A percentile compares a stretch with the other conserved stretches of the same genome.
phyloP scores from a whole-genome alignment of 2,113 vertebrate species.

The Pogonocichla stellata region DNA sequence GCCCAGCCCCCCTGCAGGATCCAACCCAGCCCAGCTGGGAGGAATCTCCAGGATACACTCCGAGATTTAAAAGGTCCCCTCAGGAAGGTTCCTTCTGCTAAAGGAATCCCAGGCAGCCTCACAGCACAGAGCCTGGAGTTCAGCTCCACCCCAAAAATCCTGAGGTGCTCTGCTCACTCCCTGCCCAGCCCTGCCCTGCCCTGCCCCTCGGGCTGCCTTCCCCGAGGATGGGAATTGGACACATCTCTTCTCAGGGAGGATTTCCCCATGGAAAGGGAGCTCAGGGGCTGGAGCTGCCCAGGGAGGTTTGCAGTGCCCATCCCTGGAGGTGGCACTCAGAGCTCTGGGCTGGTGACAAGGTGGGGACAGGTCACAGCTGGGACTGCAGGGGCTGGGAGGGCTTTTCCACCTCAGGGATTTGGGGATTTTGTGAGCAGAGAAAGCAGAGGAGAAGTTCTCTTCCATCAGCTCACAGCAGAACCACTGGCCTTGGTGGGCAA shows the following conservation, averaged over 20 bases:
- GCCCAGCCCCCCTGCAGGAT: neutral
- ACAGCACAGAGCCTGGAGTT: neutral
- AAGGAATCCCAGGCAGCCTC: neutral
- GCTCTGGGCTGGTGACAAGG: too few species aligned
- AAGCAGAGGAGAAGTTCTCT: neutral
- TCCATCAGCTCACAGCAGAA: neutral
- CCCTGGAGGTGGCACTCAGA: too few species aligned
- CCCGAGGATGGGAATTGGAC: neutral
- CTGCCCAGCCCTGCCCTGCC: neutral
- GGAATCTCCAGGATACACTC: neutral
- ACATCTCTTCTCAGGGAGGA: neutral
- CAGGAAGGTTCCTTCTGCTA: too few species aligned
- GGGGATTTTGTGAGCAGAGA: accelerated
- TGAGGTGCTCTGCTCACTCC: neutral
- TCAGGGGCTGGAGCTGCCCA: too few species aligned
- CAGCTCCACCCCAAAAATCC: neutral
- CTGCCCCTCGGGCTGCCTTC: too few species aligned
- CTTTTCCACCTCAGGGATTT: neutral
- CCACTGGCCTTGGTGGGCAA: neutral
- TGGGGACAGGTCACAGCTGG: too few species aligned
- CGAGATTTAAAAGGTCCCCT: neutral
- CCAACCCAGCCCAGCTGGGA: neutral
- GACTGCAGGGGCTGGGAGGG: too few species aligned
- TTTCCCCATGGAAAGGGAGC: too few species aligned
- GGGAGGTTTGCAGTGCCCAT: too few species aligned